Base-by-base conservation (phyloP, 1,140 invertebrate species). In the Batillaria attramentaria region DNA sequence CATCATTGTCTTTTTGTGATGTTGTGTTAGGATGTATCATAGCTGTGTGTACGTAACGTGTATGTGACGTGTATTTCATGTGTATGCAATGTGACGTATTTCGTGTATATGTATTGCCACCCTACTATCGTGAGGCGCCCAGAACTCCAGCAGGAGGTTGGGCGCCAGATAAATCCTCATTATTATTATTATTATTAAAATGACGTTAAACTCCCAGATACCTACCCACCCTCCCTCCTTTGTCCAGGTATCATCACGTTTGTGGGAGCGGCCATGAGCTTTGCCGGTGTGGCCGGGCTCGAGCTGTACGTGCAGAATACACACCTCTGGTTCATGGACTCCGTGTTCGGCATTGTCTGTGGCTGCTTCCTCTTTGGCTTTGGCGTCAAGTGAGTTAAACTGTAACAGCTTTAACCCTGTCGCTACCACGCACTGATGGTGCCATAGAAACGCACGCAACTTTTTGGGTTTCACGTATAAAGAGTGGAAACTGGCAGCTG, bases 211-310 rank as follows among this genome's bases (percentile, higher is more conserved):
- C n/a, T n/a, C n/a, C n/a, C n/a, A n/a, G n/a, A n/a, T n/a, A n/a
- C n/a, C n/a, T n/a, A n/a, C n/a, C n/a, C n/a, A n/a, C n/a, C n/a
- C n/a, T n/a, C n/a, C n/a, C n/a, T n/a, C n/a, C n/a, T n/a, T n/a
- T n/a, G n/a, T n/a, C 6, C 74, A 81, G 82, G 79, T 37, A 79
- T 84, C 5, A 84, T 84, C 37, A 84, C 79, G 2, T 74, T 78
- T 46, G 79, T 81, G 24, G 79, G 78, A 1, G 70, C 82, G 10
- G 78, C 73, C 2, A 50, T 80, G 41, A 79, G 78, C 31, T 78
- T 81, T n/a, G 80, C 76, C 1, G 74, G 72, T 10, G 68, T 81
- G 24, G 77, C 78, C 2, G 74, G 79, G 16, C 46, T 84, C 28
- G 69, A 79, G 75, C 50, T 81, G 24, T 79, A 76, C 46, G 77